Conservation (phyloP, 2,113 vertebrate genomes). For the Xiphophorus hellerii region DNA sequence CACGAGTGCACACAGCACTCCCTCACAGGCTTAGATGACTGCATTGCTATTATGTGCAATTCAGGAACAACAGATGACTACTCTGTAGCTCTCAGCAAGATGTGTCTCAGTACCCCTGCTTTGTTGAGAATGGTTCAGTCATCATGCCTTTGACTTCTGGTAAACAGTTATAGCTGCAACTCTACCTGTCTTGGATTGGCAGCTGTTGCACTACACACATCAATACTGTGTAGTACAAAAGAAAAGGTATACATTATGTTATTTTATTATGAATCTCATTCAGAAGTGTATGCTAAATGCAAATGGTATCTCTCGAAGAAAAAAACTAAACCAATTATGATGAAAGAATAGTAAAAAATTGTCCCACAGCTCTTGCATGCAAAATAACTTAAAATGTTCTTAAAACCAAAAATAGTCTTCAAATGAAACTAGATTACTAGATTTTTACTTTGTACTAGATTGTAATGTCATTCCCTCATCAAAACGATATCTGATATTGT, state of each 20-base stretch:
- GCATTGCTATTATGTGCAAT: constrained; percentile 52
- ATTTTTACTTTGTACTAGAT: no score
- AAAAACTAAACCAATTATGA: neutral
- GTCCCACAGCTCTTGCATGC: neutral
- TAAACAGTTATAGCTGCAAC: neutral
- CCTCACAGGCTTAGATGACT: constrained; percentile 39
- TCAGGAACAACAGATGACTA: constrained; percentile 45
- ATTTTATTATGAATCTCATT: neutral
- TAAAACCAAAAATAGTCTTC: neutral
- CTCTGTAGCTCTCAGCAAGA: constrained; percentile 27
- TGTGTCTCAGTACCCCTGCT: neutral
- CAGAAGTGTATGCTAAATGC: neutral
- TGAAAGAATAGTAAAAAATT: no score
- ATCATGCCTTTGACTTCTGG: neutral
- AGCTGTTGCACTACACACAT: neutral
- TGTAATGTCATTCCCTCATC: no score
- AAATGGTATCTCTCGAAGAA: neutral
- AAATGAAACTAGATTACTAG: no score
- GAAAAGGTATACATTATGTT: neutral
- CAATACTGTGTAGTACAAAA: neutral
- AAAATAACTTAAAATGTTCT: neutral
- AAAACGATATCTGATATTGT: no score
- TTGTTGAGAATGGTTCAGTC: constrained; percentile 1
- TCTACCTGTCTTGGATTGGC: neutral
- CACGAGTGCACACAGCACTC: constrained; percentile 29